phyloP scores from a whole-genome alignment of 1,140 invertebrate species.

The Cyphomyrmex costatus region DNA sequence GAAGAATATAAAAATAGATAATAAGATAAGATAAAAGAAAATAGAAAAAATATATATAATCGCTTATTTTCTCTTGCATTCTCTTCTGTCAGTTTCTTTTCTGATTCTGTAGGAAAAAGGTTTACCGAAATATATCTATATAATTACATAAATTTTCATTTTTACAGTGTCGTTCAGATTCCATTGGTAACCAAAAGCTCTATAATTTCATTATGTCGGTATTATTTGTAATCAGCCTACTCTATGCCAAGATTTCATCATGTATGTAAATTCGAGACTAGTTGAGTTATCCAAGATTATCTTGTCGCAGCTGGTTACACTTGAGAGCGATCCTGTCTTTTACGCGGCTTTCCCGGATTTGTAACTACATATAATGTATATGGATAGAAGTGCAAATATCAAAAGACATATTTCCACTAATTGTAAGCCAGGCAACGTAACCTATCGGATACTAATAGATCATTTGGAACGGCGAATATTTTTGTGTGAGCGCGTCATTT shows the following conservation, averaged over 20 bases:
- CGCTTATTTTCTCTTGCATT: background rate
- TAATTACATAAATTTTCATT: background rate
- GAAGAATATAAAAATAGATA: background rate
- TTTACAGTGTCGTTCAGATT: background rate
- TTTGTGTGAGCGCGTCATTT: background rate
- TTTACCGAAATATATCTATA: background rate
- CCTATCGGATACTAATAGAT: background rate
- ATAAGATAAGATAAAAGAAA: background rate
- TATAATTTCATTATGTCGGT: constrained; percentile 26
- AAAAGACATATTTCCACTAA: background rate
- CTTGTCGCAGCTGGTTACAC: constrained; percentile 2
- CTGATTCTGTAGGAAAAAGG: background rate
- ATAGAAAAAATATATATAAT: background rate
- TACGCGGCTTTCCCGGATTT: background rate
- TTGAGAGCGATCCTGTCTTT: background rate
- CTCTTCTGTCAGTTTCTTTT: background rate
- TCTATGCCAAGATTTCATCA: constrained; percentile 14
- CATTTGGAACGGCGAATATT: background rate
- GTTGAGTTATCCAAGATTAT: constrained; percentile 37
- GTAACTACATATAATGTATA: constrained; percentile 21
- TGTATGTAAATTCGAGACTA: constrained; percentile 28
- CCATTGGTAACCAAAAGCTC: background rate
- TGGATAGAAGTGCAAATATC: constrained; percentile 13
- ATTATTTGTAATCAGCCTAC: constrained; percentile 39
- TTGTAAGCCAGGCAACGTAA: background rate